Evolutionary conservation across 2,113 vertebrate species (phyloP), one percentile per base, ranked within the genome.

Genomic region (Peromyscus leucopus): DNA sequence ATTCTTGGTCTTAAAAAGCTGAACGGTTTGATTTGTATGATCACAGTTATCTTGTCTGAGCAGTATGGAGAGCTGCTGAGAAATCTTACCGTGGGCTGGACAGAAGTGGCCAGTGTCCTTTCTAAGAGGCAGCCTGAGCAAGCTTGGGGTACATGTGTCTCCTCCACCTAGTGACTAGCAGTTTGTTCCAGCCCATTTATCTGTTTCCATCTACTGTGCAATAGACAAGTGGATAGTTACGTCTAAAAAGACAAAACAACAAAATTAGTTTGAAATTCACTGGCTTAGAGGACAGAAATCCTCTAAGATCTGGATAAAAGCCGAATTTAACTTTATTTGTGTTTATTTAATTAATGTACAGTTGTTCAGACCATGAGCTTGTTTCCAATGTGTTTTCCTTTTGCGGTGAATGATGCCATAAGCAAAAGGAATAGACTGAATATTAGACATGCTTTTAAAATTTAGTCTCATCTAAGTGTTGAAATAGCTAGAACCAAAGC

Each of bases 281-380:
- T 87, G 63, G 5, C 46, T 65, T 91, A 90, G 51, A 93, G 65
- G 24, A 90, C 91, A 89, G 31, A 26, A 87, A 75, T 94, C 87
- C 75, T 91, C 8, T 61, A 63, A 76, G 59, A 91, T 96, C 48
- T 91, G 80, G 46, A 83, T n/a, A 75, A 75, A 96, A 84, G 39
- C 5, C 7, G 78, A 90, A 76, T 87, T 69, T 28, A 93, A 57
- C 31, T 91, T 3, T 31, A 61, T 87, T 90, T 95, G 89, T 93
- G 28, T 96, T 92, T 96, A 87, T 95, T 96, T 96, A 79, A 39
- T 46, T 93, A 74, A 75, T 91, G 22, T 92, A 48, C 6, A 85
- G 9, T 83, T 83, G n/a, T 65, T 91, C 15, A 61, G 51, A 89
- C 69, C 92, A 21, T 72, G 21, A 82, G 7, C 24, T 88, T 55